phyloP scores from a whole-genome alignment of 2,113 vertebrate species.

The Felis catus region DNA sequence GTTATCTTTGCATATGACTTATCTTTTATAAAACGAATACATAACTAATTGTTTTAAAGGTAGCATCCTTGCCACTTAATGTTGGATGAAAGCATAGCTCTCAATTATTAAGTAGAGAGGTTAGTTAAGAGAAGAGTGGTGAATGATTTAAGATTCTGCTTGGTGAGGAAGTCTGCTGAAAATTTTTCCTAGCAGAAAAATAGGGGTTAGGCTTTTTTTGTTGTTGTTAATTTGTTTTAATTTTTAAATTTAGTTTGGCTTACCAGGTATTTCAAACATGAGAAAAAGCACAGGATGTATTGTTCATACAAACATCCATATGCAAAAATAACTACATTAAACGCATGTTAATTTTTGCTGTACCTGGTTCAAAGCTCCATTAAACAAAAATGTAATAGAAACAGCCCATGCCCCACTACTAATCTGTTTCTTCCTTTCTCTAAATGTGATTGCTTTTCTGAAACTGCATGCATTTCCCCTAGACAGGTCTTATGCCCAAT shows the following conservation, averaged over 20 bases:
- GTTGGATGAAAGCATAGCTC: not conserved
- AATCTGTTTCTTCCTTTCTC: not conserved
- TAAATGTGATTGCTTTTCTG: not conserved
- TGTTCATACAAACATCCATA: not conserved
- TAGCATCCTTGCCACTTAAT: not conserved
- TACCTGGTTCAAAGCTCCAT: not conserved
- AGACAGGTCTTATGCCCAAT: not conserved
- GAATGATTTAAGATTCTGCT: not conserved
- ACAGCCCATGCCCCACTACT: not conserved
- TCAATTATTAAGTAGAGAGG: not conserved
- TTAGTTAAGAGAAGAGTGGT: not conserved
- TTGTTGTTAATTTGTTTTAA: not conserved
- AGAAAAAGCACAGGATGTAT: not conserved
- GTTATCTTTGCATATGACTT: not conserved
- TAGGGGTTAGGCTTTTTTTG: not conserved
- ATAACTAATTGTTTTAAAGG: not conserved
- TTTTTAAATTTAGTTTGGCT: slow-evolving; percentile 1
- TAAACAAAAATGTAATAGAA: not conserved
- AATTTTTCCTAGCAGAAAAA: not conserved
- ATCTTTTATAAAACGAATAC: not conserved
- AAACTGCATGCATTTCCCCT: not conserved
- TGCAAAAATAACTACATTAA: not conserved
- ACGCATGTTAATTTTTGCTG: not conserved
- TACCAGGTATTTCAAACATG: not conserved
- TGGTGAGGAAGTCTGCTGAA: not conserved